Percentiles rank a stretch among this genome's conserved stretches.
phyloP scores from a whole-genome alignment of 2,888 invertebrate species.

The Nephrotoma guestfalica region DNA sequence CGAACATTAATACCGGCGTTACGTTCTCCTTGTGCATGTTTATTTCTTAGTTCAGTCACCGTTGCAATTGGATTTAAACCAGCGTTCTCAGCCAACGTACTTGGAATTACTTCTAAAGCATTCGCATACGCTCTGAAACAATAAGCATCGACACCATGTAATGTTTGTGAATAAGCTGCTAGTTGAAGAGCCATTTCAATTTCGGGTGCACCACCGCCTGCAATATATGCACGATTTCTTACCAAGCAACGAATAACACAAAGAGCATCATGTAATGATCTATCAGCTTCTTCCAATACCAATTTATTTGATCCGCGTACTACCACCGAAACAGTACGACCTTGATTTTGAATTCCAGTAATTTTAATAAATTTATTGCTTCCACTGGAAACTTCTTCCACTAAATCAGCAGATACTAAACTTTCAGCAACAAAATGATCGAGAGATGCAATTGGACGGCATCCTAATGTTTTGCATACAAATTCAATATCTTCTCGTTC shows the following conservation, averaged over 20 bases:
- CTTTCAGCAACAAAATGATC: conserved; percentile 94
- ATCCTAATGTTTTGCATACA: conserved; percentile 86
- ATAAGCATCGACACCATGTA: conserved; percentile 87
- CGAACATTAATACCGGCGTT: conserved; percentile 93
- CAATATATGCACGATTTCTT: conserved; percentile 77
- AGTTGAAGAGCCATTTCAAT: conserved; percentile 82
- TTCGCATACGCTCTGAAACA: conserved; percentile 92
- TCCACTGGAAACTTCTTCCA: conserved; percentile 84
- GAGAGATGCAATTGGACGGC: conserved; percentile 93
- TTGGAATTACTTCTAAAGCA: conserved; percentile 87
- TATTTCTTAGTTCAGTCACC: conserved; percentile 89
- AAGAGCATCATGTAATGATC: conserved; percentile 82
- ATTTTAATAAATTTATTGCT: conserved; percentile 83
- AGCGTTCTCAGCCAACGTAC: conserved; percentile 74
- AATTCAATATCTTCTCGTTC: conserved; percentile 98
- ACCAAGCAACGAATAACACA: conserved; percentile 92
- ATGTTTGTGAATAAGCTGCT: conserved; percentile 62
- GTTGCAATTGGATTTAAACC: conserved; percentile 89
- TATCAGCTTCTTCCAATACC: conserved; percentile 78
- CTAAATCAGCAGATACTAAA: conserved; percentile 81
- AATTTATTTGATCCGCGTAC: conserved; percentile 77
- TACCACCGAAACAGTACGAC: conserved; percentile 82
- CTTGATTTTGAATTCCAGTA: conserved; percentile 74
- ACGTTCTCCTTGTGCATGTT: conserved; percentile 75
- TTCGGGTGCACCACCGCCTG: conserved; percentile 97